These are phyloP conservation scores for Penelope pileata DNA, from an alignment of 2,113 vertebrate genomes.

Conservation along the genomic window DNA sequence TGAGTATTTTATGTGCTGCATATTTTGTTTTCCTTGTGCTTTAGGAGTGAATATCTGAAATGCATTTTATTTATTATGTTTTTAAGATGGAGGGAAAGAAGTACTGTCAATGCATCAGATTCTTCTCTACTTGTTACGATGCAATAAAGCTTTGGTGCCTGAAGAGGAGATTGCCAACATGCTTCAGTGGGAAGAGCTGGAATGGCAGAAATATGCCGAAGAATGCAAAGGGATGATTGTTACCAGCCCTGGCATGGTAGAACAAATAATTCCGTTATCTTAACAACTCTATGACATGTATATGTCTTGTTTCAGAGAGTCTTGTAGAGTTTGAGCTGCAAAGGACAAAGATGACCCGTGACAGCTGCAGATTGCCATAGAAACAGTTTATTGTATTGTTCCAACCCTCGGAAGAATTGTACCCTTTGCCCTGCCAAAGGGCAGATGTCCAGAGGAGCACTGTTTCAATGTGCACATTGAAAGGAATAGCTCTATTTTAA, in stretches of 20 bases:
- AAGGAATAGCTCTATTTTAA: not conserved
- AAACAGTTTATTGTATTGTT: not conserved
- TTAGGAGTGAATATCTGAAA: not conserved
- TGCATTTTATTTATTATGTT: not conserved
- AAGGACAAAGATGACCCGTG: not conserved
- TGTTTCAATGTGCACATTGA: not conserved
- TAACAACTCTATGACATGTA: not conserved
- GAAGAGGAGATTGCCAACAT: conserved; percentile 98
- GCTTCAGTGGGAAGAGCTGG: conserved; percentile 98
- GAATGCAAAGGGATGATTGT: conserved; percentile 99
- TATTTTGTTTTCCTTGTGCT: not conserved
- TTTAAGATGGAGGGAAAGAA: conserved; percentile 95
- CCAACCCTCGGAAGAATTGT: not conserved
- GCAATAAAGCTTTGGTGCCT: conserved; percentile 92
- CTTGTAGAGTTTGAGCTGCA: not conserved
- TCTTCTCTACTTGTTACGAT: conserved; percentile 90
- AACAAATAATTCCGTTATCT: not conserved
- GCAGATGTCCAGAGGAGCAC: not conserved
- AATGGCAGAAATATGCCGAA: conserved; percentile 98
- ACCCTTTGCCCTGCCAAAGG: not conserved
- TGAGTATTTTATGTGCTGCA: not conserved
- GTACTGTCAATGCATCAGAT: conserved; percentile 99
- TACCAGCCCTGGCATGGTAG: conserved; percentile 96
- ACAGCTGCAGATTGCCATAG: not conserved
- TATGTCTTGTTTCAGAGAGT: not conserved